phyloP scores from a whole-genome alignment of 2,113 vertebrate genomes.

The Cryptotis parvus region DNA sequence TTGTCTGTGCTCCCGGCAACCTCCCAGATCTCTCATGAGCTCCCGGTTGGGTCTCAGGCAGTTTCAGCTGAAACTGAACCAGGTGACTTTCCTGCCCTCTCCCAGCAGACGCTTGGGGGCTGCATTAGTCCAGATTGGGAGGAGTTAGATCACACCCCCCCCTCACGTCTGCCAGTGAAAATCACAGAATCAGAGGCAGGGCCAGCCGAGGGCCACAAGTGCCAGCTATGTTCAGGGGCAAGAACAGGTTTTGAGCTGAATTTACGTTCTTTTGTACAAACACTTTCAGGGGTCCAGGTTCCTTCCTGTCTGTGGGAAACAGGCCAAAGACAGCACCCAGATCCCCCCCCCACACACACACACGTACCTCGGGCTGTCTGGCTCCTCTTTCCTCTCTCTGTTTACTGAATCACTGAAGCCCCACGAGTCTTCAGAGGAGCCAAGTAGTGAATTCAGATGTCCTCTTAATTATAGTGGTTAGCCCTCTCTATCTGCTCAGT shows the following conservation, averaged over 20 bases:
- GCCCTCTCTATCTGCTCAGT: neutral
- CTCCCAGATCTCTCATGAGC: neutral
- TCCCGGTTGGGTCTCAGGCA: conserved; percentile 48
- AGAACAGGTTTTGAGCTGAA: conserved; percentile 24
- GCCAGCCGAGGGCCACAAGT: conserved; percentile 53
- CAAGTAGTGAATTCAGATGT: neutral
- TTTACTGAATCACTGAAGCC: neutral
- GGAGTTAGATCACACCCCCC: conserved; percentile 21
- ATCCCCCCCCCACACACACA: neutral
- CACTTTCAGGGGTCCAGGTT: conserved; percentile 56
- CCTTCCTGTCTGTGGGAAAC: conserved; percentile 61
- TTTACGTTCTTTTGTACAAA: conserved; percentile 42
- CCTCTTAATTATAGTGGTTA: neutral
- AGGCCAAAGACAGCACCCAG: conserved; percentile 36
- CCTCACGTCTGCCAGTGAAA: conserved; percentile 59
- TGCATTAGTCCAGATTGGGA: conserved; percentile 59
- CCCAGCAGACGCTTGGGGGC: neutral
- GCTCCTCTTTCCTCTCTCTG: neutral
- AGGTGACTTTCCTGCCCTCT: neutral
- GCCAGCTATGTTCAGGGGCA: conserved; percentile 3
- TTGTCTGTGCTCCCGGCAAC: conserved; percentile 31
- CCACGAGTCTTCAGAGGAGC: neutral
- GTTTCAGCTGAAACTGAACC: conserved; percentile 65
- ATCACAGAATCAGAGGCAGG: neutral
- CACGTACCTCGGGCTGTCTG: neutral